These are phyloP conservation scores for Oscheius onirici DNA, from an alignment of 2,888 invertebrate species.

Conservation along the genomic window DNA sequence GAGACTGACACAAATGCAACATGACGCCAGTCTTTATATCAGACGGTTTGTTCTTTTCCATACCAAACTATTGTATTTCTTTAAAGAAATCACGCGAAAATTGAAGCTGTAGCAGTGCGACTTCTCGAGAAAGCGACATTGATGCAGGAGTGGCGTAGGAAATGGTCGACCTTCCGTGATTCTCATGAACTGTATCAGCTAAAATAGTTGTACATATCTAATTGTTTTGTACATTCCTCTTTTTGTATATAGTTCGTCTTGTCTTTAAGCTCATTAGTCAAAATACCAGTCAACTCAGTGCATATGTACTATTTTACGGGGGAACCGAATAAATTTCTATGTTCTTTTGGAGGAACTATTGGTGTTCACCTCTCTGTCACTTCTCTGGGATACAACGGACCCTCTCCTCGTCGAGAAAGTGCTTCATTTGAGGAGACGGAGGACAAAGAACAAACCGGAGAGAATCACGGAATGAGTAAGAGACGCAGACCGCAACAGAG, in stretches of 20 bases:
- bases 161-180: background rate
- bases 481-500: slow-evolving; percentile 20
- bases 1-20: slow-evolving; percentile 78
- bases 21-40: slow-evolving; percentile 84
- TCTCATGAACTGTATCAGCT: background rate
- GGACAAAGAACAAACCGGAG: background rate
- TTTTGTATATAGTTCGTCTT: background rate
- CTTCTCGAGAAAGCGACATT: slow-evolving; percentile 38
- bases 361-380: slow-evolving; percentile 27
- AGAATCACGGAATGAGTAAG: background rate
- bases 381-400: slow-evolving; percentile 10
- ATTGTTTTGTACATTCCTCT: background rate
- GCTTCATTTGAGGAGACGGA: background rate
- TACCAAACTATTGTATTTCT: too few relatives aligned
- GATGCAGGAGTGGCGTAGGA: background rate
- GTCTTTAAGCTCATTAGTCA: too few relatives aligned
- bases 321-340: too few relatives aligned
- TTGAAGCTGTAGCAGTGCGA: slow-evolving; percentile 64
- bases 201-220: background rate
- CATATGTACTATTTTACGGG: too few relatives aligned
- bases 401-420: background rate
- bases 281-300: slow-evolving; percentile 1
- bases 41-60: slow-evolving; percentile 74
- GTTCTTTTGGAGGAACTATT: background rate
- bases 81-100: slow-evolving; percentile 80